phyloP scores from a whole-genome alignment of 2,888 invertebrate species.

The Ferdinandea cuprea region DNA sequence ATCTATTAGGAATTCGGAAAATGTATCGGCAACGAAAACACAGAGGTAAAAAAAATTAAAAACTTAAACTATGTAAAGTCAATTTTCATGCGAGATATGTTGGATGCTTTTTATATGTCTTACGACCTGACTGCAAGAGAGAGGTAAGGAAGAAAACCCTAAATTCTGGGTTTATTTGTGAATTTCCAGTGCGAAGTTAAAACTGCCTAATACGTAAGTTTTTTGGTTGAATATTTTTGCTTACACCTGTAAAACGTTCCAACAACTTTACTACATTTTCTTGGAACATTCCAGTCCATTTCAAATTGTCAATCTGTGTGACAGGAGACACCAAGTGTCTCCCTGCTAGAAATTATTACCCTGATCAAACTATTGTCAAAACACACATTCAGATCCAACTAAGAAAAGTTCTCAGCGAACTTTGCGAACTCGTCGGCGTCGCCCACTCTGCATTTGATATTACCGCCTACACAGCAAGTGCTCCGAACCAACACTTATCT shows the following conservation, averaged over 20 bases:
- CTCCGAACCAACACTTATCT: background rate
- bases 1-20: too few relatives aligned
- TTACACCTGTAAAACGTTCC: background rate
- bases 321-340: conserved; percentile 21
- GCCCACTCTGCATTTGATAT: background rate
- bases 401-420: conserved; percentile 38
- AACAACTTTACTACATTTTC: conserved; percentile 32
- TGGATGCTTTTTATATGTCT: too few relatives aligned
- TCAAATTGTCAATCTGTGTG: conserved; percentile 34
- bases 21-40: too few relatives aligned
- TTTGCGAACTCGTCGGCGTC: background rate
- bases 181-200: too few relatives aligned
- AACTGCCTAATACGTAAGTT: too few relatives aligned
- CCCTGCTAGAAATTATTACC: background rate
- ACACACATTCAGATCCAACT: conserved; percentile 31
- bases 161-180: too few relatives aligned
- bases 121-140: too few relatives aligned
- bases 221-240: background rate
- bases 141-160: too few relatives aligned
- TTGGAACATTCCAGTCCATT: conserved; percentile 5
- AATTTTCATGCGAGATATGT: too few relatives aligned
- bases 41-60: too few relatives aligned
- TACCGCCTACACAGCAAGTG: background rate
- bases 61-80: too few relatives aligned
- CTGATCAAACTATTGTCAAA: background rate